Conservation (phyloP, 2,797 vertebrate genomes). For the Phaenicophaeus curvirostris region DNA sequence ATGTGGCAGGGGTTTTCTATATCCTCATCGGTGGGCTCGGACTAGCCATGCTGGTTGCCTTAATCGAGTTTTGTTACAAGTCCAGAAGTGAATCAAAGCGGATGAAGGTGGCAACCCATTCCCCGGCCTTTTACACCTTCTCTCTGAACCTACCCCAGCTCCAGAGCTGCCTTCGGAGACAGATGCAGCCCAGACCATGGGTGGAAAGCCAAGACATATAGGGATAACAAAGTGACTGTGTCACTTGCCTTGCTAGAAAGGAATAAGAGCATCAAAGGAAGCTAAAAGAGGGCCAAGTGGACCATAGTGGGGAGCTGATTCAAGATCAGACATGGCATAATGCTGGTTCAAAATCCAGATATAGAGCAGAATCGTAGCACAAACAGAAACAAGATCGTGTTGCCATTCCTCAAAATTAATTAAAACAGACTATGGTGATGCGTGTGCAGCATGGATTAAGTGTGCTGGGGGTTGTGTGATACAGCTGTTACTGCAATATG, state of each 20-base stretch:
- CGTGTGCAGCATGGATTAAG: neutral
- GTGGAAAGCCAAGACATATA: constrained; percentile 48
- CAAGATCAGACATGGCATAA: neutral
- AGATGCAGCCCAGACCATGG: constrained; percentile 14
- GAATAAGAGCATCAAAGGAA: neutral
- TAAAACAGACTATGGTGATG: neutral
- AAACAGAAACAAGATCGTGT: neutral
- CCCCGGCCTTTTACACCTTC: constrained; percentile 86
- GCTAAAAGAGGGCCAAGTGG: neutral
- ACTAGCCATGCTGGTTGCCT: constrained; percentile 98
- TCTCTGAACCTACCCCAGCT: constrained; percentile 58
- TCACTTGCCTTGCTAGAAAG: neutral
- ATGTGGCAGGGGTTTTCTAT: constrained; percentile 98
- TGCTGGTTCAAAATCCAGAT: neutral
- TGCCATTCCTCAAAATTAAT: neutral
- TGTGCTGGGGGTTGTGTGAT: constrained; percentile 4
- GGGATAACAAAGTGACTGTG: neutral
- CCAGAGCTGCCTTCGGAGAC: constrained; percentile 51
- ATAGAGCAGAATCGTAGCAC: neutral
- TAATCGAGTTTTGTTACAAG: constrained; percentile 99
- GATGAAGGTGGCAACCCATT: constrained; percentile 94
- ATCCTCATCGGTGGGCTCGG: constrained; percentile 98
- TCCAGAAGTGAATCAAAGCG: constrained; percentile 96
- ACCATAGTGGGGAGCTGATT: neutral
- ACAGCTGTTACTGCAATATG: neutral